Percentiles rank a stretch among this genome's conserved stretches.
phyloP scores from a whole-genome alignment of 2,888 invertebrate genomes.

The Noctua janthe region DNA sequence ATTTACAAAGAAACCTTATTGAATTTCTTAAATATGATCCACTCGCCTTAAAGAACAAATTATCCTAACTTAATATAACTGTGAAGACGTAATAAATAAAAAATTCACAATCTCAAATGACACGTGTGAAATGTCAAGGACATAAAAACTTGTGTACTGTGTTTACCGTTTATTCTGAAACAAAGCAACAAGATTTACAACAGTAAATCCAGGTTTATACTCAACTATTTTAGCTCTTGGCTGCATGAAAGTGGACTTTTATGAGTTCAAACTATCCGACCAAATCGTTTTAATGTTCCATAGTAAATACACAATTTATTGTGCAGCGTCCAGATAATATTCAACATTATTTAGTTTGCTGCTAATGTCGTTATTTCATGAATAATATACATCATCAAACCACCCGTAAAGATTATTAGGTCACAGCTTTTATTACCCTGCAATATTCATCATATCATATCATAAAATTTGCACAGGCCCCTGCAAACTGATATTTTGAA shows the following conservation, averaged over 20 bases:
- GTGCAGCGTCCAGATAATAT: conserved; percentile 31
- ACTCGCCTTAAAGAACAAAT: conserved; percentile 1
- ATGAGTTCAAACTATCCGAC: conserved; percentile 36
- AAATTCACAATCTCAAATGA: conserved; percentile 8
- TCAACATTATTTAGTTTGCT: conserved; percentile 15
- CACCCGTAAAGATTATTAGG: conserved; percentile 29
- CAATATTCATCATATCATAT: conserved; percentile 1
- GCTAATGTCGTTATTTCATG: conserved; percentile 32
- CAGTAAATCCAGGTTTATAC: conserved; percentile 41
- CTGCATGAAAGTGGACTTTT: conserved; percentile 44
- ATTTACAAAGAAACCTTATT: not conserved
- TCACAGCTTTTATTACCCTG: conserved; percentile 19
- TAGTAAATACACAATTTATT: conserved; percentile 43
- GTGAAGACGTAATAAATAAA: not conserved
- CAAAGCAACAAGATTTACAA: conserved; percentile 36
- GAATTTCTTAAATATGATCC: conserved; percentile 15
- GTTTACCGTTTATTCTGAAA: conserved; percentile 14
- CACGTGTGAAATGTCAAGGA: not conserved
- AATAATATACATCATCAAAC: conserved; percentile 36
- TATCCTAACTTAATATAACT: conserved; percentile 4
- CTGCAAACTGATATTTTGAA: not conserved
- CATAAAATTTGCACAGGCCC: not conserved
- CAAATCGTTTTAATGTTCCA: conserved; percentile 10
- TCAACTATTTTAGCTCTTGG: conserved; percentile 26
- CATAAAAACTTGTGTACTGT: not conserved